Evolutionary conservation across 23 tunicate species (phyloP).

Genomic region (Diplosoma virens): DNA sequence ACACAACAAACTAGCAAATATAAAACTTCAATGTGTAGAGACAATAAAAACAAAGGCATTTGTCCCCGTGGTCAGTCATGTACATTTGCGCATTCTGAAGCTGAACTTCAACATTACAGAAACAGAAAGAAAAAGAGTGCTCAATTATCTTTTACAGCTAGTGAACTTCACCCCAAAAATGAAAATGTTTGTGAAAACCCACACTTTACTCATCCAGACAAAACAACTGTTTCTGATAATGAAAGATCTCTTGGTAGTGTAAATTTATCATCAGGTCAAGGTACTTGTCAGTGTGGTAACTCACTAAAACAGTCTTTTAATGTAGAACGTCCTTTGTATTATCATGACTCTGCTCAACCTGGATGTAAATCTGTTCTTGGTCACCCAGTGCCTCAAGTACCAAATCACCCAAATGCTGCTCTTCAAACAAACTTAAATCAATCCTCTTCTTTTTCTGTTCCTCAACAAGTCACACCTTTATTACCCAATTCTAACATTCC

Average conservation of each 20-base stretch:
- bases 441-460: neutral
- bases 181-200: neutral
- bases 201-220: neutral
- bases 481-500: neutral
- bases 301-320: conserved; percentile 1
- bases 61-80: conserved; percentile 87
- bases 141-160: neutral
- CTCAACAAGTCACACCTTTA: neutral
- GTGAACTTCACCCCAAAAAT: neutral
- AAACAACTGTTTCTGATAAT: neutral
- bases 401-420: neutral
- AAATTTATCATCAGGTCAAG: neutral
- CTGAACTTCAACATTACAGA: conserved; percentile 69
- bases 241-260: neutral
- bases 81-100: conserved; percentile 90
- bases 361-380: too few species aligned
- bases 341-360: neutral
- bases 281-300: conserved; percentile 24
- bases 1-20: conserved; percentile 66
- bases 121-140: conserved; percentile 67
- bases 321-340: neutral
- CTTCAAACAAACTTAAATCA: neutral
- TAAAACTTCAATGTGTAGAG: conserved; percentile 87
- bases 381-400: too few species aligned
- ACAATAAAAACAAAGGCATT: conserved; percentile 63